Evolutionary conservation across 2,888 invertebrate species (phyloP), one percentile per base, ranked within the genome.

Genomic region (Athetis lepigone): DNA sequence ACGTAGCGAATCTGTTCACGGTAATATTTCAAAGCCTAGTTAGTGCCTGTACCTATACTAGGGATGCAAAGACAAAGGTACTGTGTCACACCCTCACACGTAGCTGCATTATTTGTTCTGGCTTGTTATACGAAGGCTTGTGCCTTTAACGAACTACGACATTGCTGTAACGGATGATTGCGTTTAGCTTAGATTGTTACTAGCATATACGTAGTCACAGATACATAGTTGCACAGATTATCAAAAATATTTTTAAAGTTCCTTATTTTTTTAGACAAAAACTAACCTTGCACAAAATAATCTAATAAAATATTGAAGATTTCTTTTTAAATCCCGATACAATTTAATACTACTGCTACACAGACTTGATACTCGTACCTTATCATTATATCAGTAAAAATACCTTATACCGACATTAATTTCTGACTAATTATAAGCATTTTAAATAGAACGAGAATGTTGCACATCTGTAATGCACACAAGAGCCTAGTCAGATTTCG

Each of bases 1-100:
- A 70, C 75, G 42, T 37, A 45, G 49, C 43, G 33, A 70, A 65
- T 70, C 65, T 70, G 59, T 70, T 74, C 70, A 56, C 56, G 55
- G 73, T 61, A 54, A 75, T 74, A 66, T 74, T 75, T 62, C 75
- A 75, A 62, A 70, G 61, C 47, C 47, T 74, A 73, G 54, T 58
- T 65, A 65, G 58, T 55, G 40, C 40, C 29, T 63, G 43, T 61
- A 56, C 39, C 40, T 60, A 50, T 54, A 54, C 29, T 33, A 47
- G 25, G 23, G 42, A 27, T 46, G 40, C 62, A 36, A 55, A 43
- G 40, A 43, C 67, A 54, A 36, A 40, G 39, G 36, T 49, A 27
- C 39, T 29, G 19, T 33, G 42, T 45, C 52, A 58, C 68, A 58
- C 42, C 25, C 37, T 45, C 52, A 58, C 68, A 58, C 42, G 36